Base-by-base conservation (phyloP, 2,113 vertebrate genomes). In the Microtus richardsoni region DNA sequence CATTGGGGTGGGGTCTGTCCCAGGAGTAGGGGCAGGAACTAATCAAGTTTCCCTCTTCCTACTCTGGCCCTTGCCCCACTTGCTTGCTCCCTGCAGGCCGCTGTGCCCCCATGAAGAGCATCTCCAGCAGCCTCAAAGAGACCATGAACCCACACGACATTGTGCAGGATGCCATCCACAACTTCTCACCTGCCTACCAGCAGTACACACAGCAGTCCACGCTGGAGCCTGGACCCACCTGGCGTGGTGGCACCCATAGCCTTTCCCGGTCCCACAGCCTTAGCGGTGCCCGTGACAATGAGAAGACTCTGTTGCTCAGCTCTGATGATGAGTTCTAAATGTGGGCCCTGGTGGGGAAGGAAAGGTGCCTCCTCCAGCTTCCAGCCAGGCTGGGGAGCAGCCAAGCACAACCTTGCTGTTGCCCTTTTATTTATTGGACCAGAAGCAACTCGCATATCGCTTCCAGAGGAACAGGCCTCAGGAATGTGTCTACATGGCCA, bases 151-250 rank as follows among this genome's bases (percentile, higher is more conserved):
- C 99, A 0, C 99, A 99, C 0, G 99, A 99, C 98, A 99, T 99
- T 36, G 99, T 99, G 66, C 99, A 99, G 94, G 99, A 99, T 0
- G 99, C 99, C 60, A 99, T 99, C 98, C 99, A 99, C 91, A 99
- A 99, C 98, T 99, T 99, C 98, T 99, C 99, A 0, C 99, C 99
- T 0, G 99, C 99, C 85, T 99, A 99, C 98, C 99, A 99, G 98
- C 99, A 99, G 99, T 99, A 99, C 98, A 99, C 99, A 0, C 99
- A 99, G 97, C 99, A 99, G 98, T 99, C 99, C 5, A 99, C 99
- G 0, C 98, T 99, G 98, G 99, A 99, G 98, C 99, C 98, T 0
- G 98, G 98, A 28, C 98, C 98, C 0, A 79, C 98, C 68, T 98
- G 99, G 98, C 99, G 99, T 7, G 89, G 98, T 24, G 97, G 98